Base-by-base conservation (phyloP, 2,888 invertebrate species). In the Baronia brevicornis region DNA sequence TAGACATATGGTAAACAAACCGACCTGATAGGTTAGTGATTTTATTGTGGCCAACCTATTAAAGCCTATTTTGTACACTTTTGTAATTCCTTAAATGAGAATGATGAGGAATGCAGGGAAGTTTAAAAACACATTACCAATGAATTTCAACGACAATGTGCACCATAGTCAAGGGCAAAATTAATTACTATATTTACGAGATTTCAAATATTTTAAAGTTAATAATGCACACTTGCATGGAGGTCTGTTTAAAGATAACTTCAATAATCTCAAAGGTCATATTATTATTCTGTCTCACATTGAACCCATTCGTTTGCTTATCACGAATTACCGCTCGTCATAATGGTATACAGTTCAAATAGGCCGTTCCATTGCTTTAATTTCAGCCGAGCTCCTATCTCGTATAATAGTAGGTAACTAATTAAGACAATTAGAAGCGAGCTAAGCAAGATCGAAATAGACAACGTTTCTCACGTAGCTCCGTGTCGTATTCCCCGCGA, bases 341-440 rank as follows among this genome's bases (percentile, higher is more conserved):
- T 65, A 70, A 72, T 78, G 54, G 64, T 71, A 71, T 71, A 73
- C 71, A 66, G 60, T 59, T 64, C 64, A 71, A 77, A 63, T 72
- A 66, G 71, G 67, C 69, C 62, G 61, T 74, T 74, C 60, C 54
- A 53, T 60, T 59, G 61, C 60, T 70, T 67, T 67, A 69, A 73
- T 80, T 80, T 71, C 70, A 77, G 77, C 60, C 57, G 55, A 69
- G 51, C 66, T 54, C 58, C 55, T 58, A 61, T 69, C 63, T 60
- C 59, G 55, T 56, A 66, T 73, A 70, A 73, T 68, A 62, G 54
- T 57, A 64, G 69, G 64, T 62, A 63, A 65, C 72, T 73, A 74
- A 78, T 78, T 78, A 74, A 67, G 60, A 61, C 68, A 78, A 79
- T 79, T 72, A 70, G 62, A 68, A 67, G 66, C 63, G 67, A 66